A percentile compares a stretch with the other conserved stretches of the same genome.
These are phyloP conservation scores for Drosophila aldrichi DNA, from an alignment of 2,888 invertebrate genomes.

Conservation along the genomic window DNA sequence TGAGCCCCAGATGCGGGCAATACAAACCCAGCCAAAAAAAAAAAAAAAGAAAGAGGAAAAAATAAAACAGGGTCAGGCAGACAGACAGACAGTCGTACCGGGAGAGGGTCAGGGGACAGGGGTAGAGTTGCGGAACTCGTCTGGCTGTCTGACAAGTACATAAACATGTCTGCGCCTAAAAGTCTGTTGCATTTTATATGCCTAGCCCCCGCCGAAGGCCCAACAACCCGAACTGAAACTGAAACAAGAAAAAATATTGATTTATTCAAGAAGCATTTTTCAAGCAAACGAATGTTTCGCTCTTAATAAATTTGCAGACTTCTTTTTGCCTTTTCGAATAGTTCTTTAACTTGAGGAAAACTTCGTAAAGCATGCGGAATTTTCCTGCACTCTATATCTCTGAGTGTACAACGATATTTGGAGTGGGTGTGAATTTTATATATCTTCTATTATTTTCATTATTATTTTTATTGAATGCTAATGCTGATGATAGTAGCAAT, in stretches of 20 bases:
- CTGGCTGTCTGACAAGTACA: conserved; percentile 68
- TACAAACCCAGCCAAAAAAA: conserved; percentile 16
- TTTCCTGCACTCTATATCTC: background rate
- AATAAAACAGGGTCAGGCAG: conserved; percentile 52
- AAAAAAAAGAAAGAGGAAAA: background rate
- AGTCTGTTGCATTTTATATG: conserved; percentile 69
- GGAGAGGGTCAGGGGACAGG: conserved; percentile 9
- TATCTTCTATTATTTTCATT: too few relatives aligned
- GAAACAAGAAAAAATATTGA: conserved; percentile 37
- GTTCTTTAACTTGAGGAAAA: background rate
- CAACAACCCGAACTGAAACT: background rate
- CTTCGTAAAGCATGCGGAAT: background rate
- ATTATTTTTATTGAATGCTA: too few relatives aligned
- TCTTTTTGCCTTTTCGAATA: background rate
- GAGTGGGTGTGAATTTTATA: too few relatives aligned
- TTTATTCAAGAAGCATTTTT: conserved; percentile 27
- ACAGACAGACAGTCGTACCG: background rate
- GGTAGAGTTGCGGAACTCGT: conserved; percentile 52
- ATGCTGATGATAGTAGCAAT: background rate
- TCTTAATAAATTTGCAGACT: background rate
- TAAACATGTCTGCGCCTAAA: conserved; percentile 79
- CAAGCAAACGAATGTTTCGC: conserved; percentile 3
- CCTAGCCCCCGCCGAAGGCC: conserved; percentile 1
- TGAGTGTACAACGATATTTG: too few relatives aligned
- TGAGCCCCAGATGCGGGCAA: conserved; percentile 37